Conservation (phyloP, 1,140 invertebrate species). For the Lethocerus indicus region DNA sequence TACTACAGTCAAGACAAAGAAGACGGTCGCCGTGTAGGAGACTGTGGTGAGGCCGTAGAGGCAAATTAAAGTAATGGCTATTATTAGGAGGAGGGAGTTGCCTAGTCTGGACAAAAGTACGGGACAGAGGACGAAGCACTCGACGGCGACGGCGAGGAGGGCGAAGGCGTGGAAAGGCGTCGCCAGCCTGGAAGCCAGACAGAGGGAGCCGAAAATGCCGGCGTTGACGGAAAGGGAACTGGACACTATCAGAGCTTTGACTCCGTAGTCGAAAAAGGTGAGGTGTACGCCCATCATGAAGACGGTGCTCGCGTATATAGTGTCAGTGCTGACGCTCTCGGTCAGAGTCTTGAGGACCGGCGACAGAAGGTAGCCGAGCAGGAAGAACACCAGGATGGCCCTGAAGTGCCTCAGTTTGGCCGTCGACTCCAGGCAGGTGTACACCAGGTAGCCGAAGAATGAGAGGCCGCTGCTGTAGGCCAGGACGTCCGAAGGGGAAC, state of each 20-base stretch:
- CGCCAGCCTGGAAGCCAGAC: conserved; percentile 76
- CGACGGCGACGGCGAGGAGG: conserved; percentile 65
- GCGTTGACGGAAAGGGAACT: conserved; percentile 77
- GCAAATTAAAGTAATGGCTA: conserved; percentile 16
- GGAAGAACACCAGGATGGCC: conserved; percentile 58
- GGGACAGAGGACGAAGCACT: conserved; percentile 78
- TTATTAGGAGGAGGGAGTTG: conserved; percentile 21
- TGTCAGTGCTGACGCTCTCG: conserved; percentile 90
- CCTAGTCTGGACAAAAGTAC: conserved; percentile 46
- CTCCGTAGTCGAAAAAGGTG: conserved; percentile 81
- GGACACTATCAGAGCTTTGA: conserved; percentile 58
- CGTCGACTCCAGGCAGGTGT: conserved; percentile 24
- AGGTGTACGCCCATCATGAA: conserved; percentile 78
- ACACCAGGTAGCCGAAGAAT: conserved; percentile 35
- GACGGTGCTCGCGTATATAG: conserved; percentile 81
- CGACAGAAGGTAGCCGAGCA: conserved; percentile 70
- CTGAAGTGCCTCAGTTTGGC: conserved; percentile 36
- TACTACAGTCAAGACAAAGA: conserved; percentile 40
- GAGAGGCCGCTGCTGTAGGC: conserved; percentile 32
- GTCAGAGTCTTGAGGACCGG: conserved; percentile 89
- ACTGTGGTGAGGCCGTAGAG: conserved; percentile 30
- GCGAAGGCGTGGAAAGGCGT: conserved; percentile 76
- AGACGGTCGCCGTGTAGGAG: conserved; percentile 34
- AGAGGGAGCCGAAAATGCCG: conserved; percentile 83
- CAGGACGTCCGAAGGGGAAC: conserved; percentile 40